phyloP scores from a whole-genome alignment of 2,113 vertebrate genomes.

The Rhinogobius similis region DNA sequence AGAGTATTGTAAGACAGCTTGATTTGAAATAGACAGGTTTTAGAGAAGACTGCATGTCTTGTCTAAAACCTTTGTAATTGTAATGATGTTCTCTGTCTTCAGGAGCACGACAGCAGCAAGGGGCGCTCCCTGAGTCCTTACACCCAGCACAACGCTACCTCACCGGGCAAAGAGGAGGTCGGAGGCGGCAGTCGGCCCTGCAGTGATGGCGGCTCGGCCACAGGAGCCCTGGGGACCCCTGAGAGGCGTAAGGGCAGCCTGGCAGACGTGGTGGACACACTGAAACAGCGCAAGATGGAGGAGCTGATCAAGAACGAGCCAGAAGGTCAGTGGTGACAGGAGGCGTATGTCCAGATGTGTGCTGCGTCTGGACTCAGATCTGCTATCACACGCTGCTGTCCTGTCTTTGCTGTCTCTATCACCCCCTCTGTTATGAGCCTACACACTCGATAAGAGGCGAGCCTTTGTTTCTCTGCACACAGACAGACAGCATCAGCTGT shows the following conservation, averaged over 20 bases:
- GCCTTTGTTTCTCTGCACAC: slow-evolving; percentile 62
- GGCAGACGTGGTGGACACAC: slow-evolving; percentile 95
- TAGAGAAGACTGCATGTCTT: not conserved
- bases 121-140: slow-evolving; percentile 89
- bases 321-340: slow-evolving; percentile 86
- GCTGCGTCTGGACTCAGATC: slow-evolving; percentile 25
- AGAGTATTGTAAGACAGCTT: not conserved
- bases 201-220: slow-evolving; percentile 83
- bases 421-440: slow-evolving; percentile 48
- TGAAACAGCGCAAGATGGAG: slow-evolving; percentile 99
- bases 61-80: not conserved
- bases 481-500: slow-evolving; percentile 71
- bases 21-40: not conserved
- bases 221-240: slow-evolving; percentile 87
- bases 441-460: slow-evolving; percentile 51
- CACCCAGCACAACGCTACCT: slow-evolving; percentile 97
- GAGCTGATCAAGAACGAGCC: slow-evolving; percentile 98
- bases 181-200: slow-evolving; percentile 86
- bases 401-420: slow-evolving; percentile 27
- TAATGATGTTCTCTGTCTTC: slow-evolving; percentile 22
- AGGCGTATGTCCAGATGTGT: slow-evolving; percentile 46
- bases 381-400: slow-evolving; percentile 36
- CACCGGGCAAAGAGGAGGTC: slow-evolving; percentile 89
- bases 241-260: slow-evolving; percentile 97
- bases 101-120: slow-evolving; percentile 96